Conservation (phyloP, 2,888 invertebrate genomes). For the Andrena camellia region DNA sequence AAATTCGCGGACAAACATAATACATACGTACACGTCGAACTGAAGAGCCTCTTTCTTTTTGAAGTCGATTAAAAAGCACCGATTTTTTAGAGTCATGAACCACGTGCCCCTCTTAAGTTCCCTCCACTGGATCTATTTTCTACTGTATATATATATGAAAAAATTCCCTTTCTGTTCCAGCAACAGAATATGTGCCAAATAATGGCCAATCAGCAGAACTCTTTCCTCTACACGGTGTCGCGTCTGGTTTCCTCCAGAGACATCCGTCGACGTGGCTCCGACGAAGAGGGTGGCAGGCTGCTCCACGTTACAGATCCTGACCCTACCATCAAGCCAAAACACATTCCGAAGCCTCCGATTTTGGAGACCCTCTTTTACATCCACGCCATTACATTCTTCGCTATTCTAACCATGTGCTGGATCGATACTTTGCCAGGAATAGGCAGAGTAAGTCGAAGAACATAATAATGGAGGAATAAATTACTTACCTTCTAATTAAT, state of each 20-base stretch:
- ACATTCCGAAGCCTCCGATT: slow-evolving; percentile 80
- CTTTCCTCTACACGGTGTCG: slow-evolving; percentile 86
- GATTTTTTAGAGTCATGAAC: too few species aligned
- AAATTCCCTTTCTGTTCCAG: slow-evolving; percentile 57
- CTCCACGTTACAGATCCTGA: slow-evolving; percentile 83
- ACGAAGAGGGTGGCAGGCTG: slow-evolving; percentile 80
- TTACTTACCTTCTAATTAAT: neutral
- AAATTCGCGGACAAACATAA: too few species aligned
- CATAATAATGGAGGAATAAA: neutral
- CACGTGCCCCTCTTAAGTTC: too few species aligned
- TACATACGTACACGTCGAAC: too few species aligned
- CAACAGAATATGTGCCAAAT: slow-evolving; percentile 80
- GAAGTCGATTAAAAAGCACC: too few species aligned
- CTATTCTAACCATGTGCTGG: slow-evolving; percentile 85
- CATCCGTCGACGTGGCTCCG: slow-evolving; percentile 78
- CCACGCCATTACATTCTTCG: slow-evolving; percentile 85
- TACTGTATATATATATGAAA: too few species aligned
- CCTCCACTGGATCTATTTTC: too few species aligned
- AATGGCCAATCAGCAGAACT: slow-evolving; percentile 79
- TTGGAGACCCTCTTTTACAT: slow-evolving; percentile 84
- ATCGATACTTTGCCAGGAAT: slow-evolving; percentile 86
- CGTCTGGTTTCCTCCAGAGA: slow-evolving; percentile 86
- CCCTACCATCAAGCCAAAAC: slow-evolving; percentile 80
- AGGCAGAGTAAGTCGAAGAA: slow-evolving; percentile 85
- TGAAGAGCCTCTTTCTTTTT: too few species aligned